Base-by-base conservation (phyloP, 2,797 vertebrate species). In the Chaetophractus vellerosus region DNA sequence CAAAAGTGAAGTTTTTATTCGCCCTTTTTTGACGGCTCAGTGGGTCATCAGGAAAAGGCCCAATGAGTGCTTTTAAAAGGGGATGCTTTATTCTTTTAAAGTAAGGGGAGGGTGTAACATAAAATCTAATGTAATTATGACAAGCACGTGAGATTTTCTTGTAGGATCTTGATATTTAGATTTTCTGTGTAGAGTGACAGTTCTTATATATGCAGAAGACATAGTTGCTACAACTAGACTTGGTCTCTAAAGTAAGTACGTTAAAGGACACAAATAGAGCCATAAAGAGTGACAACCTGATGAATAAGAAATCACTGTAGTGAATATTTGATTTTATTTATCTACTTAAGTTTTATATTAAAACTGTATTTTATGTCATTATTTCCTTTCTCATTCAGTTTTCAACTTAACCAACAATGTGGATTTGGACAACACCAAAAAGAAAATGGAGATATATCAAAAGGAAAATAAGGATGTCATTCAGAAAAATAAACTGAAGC, bases 351-450 rank as follows among this genome's bases (percentile, higher is more conserved):
- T 85, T 91, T 90, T 83, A 31, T 91, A 76, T 92, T 97, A 76
- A 90, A 88, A 86, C 21, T 59, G 1, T 63, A 74, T 96, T 90
- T 96, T 3, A 76, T 96, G 64, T 33, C 36, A 71, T 97, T 97
- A 7, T 97, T 79, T 98, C 31, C 88, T 96, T 97, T 92, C 97
- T 95, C 88, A 21, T 98, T 6, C 96, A 99, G 99, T 99, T 83
- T 99, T 98, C 98, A 99, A 99, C 98, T 97, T 99, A 98, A 99
- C 99, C 92, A 99, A 99, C 98, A 99, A 99, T 97, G 90, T 99
- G 75, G 99, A 99, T 97, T 97, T 99, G 98, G 99, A 99, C 94
- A 99, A 99, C 96, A 99, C 99, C 74, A 99, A 99, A 98, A 99
- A 98, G 98, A 99, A 99, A 98, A 99, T 99, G 99, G 99, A 99